Percentiles rank a stretch among this genome's conserved stretches.
These are phyloP conservation scores for Australoheros facetus DNA, from an alignment of 2,797 vertebrate genomes.

Conservation along the genomic window DNA sequence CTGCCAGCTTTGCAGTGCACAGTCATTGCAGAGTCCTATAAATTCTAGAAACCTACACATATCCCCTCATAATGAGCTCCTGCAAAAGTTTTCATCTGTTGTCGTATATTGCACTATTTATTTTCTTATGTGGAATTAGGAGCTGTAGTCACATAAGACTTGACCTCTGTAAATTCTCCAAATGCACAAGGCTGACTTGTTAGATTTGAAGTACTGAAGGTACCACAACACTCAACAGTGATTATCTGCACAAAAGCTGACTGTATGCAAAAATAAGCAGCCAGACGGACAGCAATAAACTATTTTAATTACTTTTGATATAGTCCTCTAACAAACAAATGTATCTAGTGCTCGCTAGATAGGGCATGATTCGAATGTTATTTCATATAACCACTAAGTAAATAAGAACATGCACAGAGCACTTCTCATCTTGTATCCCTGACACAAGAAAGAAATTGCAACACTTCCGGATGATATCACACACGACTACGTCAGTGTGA, in stretches of 20 bases:
- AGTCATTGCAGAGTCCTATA: neutral
- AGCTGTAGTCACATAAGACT: too few species aligned
- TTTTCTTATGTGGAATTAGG: too few species aligned
- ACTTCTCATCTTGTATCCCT: neutral
- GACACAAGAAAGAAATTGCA: neutral
- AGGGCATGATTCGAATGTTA: neutral
- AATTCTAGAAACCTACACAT: neutral
- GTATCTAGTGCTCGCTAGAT: neutral
- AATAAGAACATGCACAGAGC: neutral
- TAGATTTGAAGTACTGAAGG: neutral
- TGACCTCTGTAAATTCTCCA: neutral
- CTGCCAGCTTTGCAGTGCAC: neutral
- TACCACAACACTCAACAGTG: neutral
- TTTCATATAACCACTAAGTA: neutral
- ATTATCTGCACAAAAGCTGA: neutral
- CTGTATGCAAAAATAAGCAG: neutral
- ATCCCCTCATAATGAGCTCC: neutral
- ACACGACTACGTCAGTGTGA: neutral
- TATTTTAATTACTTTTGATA: neutral
- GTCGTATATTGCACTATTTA: neutral
- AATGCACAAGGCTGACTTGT: neutral
- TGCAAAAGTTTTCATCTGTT: neutral
- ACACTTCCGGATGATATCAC: conserved; percentile 48
- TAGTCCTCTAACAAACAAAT: neutral
- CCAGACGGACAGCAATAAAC: neutral